These are phyloP conservation scores for Furcifer pardalis DNA, from an alignment of 2,797 vertebrate species.

Conservation along the genomic window DNA sequence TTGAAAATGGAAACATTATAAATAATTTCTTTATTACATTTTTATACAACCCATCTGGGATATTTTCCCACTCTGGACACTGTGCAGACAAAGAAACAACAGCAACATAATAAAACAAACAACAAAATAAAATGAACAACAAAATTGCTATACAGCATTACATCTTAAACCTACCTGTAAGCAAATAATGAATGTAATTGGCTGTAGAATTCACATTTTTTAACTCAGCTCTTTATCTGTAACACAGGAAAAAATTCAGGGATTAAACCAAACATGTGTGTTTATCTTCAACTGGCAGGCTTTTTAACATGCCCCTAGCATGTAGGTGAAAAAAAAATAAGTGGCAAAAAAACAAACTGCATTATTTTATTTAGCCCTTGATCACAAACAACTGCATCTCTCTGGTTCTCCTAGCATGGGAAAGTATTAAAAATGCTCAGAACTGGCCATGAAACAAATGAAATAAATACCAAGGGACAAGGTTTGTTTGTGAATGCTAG, in stretches of 20 bases:
- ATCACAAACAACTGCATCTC: background rate
- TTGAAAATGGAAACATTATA: background rate
- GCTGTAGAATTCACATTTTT: slow-evolving; percentile 46
- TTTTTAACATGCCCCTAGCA: background rate
- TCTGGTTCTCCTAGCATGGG: too few relatives aligned
- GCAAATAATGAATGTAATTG: slow-evolving; percentile 7
- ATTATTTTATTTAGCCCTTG: background rate
- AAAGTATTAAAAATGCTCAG: background rate
- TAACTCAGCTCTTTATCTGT: background rate
- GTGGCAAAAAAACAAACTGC: background rate
- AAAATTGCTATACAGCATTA: too few relatives aligned
- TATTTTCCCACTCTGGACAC: too few relatives aligned
- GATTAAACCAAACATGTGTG: background rate
- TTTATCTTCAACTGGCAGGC: background rate
- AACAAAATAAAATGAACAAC: too few relatives aligned
- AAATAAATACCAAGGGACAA: background rate
- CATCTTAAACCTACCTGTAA: slow-evolving; percentile 32
- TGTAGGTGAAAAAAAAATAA: background rate
- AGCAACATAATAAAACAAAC: too few relatives aligned
- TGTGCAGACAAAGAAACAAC: too few relatives aligned
- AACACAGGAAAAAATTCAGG: slow-evolving; percentile 4
- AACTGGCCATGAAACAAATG: background rate
- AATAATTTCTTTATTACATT: too few relatives aligned
- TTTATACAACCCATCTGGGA: too few relatives aligned
- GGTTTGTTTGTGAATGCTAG: background rate